Evolutionary conservation across 1,140 invertebrate genomes (phyloP), one percentile per base, ranked within the genome.

Genomic region (Phthorimaea operculella): DNA sequence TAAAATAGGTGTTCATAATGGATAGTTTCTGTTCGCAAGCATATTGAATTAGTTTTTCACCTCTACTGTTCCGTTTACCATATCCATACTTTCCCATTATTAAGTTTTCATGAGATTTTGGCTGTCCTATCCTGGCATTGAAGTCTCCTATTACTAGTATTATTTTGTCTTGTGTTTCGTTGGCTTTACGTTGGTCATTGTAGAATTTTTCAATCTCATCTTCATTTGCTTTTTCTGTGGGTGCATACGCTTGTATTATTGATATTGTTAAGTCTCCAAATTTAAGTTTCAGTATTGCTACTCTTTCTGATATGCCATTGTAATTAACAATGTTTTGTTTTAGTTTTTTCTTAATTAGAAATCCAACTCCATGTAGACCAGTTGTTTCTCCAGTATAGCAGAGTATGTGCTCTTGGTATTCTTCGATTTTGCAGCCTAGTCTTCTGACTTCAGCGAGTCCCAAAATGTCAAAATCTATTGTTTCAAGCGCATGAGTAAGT

Each of bases 11-110:
- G 17, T 58, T 58, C 34, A 52, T 49, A 12, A 58, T 58, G 9
- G 51, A 49, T 15, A 58, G 45, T 21, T 53, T 52, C 11, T 58
- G 16, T 58, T 53, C 51, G 15, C 28, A 36, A 8, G 52, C 52
- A 51, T 51, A 58, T 4, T 44, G 17, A 15, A 58, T 54, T 1
- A 54, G 52, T 11, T 39, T 39, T 54, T 54, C 52, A 9, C 52
- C 57, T 54, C 57, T 50, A 17, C 9, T 12, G 14, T 54, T 58
- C 44, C 52, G 33, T 45, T 50, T 34, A 0, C 57, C 57, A 15
- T 54, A 58, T 8, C 57, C 52, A 33, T 54, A 53, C 17, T 52
- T 48, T 42, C 56, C 56, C 51, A 53, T 53, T 16, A 58, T 49
- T 6, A 14, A 33, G 16, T 58, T 21, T 21, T 58, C 44, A 11